These are phyloP conservation scores for Agrochola litura DNA, from an alignment of 2,888 invertebrate genomes.

Conservation along the genomic window DNA sequence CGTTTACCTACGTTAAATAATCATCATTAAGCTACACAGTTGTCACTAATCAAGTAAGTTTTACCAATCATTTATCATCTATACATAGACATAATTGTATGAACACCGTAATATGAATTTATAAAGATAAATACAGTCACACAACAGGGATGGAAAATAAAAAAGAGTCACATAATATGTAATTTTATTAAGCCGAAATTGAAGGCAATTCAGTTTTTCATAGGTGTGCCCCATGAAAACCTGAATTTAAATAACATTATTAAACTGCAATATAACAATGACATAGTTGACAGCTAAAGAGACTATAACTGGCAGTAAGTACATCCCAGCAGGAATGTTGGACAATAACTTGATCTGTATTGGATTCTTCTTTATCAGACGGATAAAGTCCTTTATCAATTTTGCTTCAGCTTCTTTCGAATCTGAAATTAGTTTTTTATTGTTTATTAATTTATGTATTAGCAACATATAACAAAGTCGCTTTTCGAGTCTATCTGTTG, in stretches of 20 bases:
- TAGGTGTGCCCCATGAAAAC: too few species aligned
- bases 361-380: slow-evolving; percentile 38
- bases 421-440: slow-evolving; percentile 13
- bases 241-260: slow-evolving; percentile 27
- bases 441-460: neutral
- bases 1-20: neutral
- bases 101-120: neutral
- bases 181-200: neutral
- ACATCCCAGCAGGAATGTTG: slow-evolving; percentile 29
- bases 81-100: neutral
- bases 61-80: neutral
- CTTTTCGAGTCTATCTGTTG: neutral
- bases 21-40: too few species aligned
- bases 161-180: neutral
- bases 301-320: slow-evolving; percentile 10
- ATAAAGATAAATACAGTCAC: neutral
- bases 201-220: too few species aligned
- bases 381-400: slow-evolving; percentile 39
- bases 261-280: slow-evolving; percentile 40
- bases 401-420: slow-evolving; percentile 20
- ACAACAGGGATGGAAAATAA: neutral
- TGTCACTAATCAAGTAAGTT: neutral
- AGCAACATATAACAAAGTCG: neutral
- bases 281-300: slow-evolving; percentile 22
- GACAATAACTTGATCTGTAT: slow-evolving; percentile 29